Evolutionary conservation across 2,113 vertebrate species (phyloP), one percentile per base, ranked within the genome.

Genomic region (Micromys minutus): DNA sequence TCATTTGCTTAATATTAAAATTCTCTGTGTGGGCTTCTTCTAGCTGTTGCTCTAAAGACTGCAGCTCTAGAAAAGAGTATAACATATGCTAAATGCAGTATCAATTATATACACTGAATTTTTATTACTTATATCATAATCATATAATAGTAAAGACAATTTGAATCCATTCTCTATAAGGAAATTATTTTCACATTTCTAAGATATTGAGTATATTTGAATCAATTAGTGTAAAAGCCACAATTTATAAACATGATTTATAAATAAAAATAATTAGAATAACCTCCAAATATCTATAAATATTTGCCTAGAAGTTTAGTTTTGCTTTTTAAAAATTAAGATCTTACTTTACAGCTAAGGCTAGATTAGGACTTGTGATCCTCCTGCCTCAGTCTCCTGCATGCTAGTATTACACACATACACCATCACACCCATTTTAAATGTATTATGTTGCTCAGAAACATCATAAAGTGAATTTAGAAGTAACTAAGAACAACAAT

Each of bases 1-100:
- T 99, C 99, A 99, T 99, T 98, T 99, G 99, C 97, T 99, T 99
- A 97, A 99, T 99, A 98, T 99, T 99, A 98, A 99, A 99, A 97
- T 99, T 99, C 98, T 99, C 99, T 45, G 99, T 99, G 98, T 99
- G 99, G 2, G 99, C 98, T 97, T 99, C 99, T 96, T 99, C 99
- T 96, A 99, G 98, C 95, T 99, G 99, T 89, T 97, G 98, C 98
- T 99, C 99, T 93, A 99, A 98, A 88, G 98, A 98, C 74, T 98
- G 98, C 65, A 98, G 95, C 91, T 98, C 99, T 99, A 98, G 29
- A 98, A 98, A 97, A 97, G 15, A 88, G 8, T 39, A 15, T 13
- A 97, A 36, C 47, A 96, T 89, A 95, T 74, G n/a, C 93, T 50
- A 96, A 81, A 79, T 75, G 72, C 6, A 83, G 87, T 91, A 8